Percentiles rank a stretch among this genome's conserved stretches.
Conservation (phyloP, 2,113 vertebrate species). For the Corvus hawaiiensis region DNA sequence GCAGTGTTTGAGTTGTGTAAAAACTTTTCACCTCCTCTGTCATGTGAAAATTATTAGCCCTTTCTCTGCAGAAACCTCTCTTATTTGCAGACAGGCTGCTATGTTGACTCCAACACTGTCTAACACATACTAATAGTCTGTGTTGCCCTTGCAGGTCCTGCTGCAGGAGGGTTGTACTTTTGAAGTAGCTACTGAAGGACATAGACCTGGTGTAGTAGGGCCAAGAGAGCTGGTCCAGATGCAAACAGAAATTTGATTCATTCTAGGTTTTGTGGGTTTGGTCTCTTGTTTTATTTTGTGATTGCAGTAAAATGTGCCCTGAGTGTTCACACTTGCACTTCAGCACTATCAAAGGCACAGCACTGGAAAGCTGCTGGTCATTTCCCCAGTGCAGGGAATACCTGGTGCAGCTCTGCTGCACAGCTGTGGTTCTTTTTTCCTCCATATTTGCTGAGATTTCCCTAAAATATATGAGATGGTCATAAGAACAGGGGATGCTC, state of each 20-base stretch:
- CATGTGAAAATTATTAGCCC: not conserved
- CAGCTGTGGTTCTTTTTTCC: not conserved
- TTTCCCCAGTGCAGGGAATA: not conserved
- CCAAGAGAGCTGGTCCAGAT: not conserved
- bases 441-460: not conserved
- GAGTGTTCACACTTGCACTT: not conserved
- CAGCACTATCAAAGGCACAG: not conserved
- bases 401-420: not conserved
- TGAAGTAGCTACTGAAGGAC: not conserved
- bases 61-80: not conserved
- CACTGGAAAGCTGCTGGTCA: not conserved
- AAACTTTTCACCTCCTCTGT: not conserved
- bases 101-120: not conserved
- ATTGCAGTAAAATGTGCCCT: not conserved
- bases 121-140: not conserved
- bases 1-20: not conserved
- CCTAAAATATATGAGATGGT: fast-evolving
- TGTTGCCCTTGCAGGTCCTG: not conserved
- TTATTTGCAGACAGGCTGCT: not conserved
- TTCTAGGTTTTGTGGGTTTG: not conserved
- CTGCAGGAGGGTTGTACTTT: not conserved
- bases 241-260: not conserved
- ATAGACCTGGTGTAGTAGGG: not conserved
- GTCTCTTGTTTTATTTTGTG: not conserved
- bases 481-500: not conserved